Conservation (phyloP, 2,113 vertebrate species). For the Tautogolabrus adspersus region DNA sequence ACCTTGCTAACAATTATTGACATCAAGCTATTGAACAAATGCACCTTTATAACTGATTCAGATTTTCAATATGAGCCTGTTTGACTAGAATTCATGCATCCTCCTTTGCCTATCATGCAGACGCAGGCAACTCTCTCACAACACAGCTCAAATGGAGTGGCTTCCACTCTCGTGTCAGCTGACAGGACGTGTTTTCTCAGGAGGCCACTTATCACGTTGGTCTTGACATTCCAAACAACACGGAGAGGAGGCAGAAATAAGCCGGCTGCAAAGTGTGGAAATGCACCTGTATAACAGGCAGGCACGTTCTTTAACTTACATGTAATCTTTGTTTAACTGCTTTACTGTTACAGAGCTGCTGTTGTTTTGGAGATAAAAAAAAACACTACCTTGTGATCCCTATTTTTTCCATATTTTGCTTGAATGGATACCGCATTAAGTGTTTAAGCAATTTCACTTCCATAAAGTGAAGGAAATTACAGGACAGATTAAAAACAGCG, state of each 20-base stretch:
- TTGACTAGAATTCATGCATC: conserved; percentile 23
- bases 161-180: conserved; percentile 39
- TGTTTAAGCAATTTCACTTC: no score
- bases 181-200: conserved; percentile 43
- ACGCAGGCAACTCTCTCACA: conserved; percentile 17
- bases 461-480: no score
- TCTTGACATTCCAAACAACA: conserved; percentile 35
- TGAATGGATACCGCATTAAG: no score
- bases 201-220: conserved; percentile 44
- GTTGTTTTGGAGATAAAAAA: no score
- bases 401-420: no score
- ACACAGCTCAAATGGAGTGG: conserved; percentile 18
- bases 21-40: neutral
- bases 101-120: conserved; percentile 11
- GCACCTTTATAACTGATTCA: neutral
- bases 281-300: neutral
- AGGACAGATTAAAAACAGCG: no score
- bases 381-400: no score
- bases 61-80: neutral
- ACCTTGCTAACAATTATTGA: no score
- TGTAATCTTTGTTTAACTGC: neutral
- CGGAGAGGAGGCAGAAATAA: neutral
- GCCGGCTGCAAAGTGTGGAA: neutral
- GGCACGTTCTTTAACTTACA: neutral
- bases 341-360: neutral